Evolutionary conservation across 2,797 vertebrate genomes (phyloP).

Genomic region (Champsocephalus esox): DNA sequence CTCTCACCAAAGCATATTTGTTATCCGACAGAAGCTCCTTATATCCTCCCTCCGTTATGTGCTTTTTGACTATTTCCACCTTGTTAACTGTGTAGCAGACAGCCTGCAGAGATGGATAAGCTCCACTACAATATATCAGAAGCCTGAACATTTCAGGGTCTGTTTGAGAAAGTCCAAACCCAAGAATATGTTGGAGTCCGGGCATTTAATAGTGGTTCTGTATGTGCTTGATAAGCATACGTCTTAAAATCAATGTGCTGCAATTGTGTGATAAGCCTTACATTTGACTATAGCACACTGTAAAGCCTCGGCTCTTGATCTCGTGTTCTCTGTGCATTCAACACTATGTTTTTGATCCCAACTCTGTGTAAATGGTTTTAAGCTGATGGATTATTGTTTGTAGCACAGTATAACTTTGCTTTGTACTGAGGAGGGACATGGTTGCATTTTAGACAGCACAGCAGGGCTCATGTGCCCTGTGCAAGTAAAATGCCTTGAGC

Average conservation of each 20-base stretch:
- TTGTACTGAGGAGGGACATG: slow-evolving; percentile 18
- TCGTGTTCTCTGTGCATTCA: slow-evolving; percentile 64
- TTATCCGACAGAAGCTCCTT: slow-evolving; percentile 60
- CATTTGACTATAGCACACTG: slow-evolving; percentile 61
- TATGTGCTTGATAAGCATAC: slow-evolving; percentile 70
- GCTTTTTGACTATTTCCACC: slow-evolving; percentile 61
- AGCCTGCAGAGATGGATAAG: slow-evolving; percentile 68
- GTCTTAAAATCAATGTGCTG: slow-evolving; percentile 72
- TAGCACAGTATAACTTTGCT: slow-evolving; percentile 27
- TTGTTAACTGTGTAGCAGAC: slow-evolving; percentile 61
- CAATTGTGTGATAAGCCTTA: slow-evolving; percentile 74
- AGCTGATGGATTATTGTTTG: slow-evolving; percentile 67
- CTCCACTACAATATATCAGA: slow-evolving; percentile 63
- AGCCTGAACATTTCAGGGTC: slow-evolving; percentile 53
- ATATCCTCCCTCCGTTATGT: slow-evolving; percentile 43
- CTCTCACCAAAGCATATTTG: slow-evolving; percentile 46
- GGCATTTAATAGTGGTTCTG: slow-evolving; percentile 69
- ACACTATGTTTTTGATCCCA: slow-evolving; percentile 63
- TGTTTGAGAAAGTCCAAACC: slow-evolving; percentile 51
- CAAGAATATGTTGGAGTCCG: slow-evolving; percentile 43
- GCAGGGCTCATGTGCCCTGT: too few species aligned
- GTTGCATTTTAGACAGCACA: slow-evolving; percentile 23
- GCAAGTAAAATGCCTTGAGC: too few species aligned
- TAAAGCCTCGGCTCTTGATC: slow-evolving; percentile 71
- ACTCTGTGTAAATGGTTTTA: slow-evolving; percentile 57